Evolutionary conservation across 2,113 vertebrate species (phyloP).

Genomic region (Halichoerus grypus): DNA sequence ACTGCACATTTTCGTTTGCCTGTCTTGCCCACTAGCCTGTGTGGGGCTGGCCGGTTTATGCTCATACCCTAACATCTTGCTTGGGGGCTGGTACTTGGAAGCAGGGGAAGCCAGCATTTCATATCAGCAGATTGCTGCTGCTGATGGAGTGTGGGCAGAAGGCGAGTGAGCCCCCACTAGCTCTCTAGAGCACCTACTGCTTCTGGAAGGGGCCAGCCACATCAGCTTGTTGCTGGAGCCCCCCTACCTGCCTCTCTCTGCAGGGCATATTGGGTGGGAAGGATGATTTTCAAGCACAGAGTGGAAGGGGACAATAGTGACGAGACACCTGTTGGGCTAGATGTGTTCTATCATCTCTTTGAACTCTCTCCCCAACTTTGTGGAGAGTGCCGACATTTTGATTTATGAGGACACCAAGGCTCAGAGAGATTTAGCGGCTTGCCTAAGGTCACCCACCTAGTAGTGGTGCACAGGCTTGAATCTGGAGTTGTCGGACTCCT

Average conservation of each 20-base stretch:
- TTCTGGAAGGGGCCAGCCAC: not conserved
- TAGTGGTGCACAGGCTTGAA: not conserved
- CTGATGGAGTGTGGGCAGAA: not conserved
- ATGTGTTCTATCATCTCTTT: not conserved
- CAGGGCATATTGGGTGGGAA: not conserved
- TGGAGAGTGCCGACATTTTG: not conserved
- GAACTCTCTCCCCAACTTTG: not conserved
- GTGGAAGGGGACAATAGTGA: not conserved
- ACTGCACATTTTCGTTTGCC: not conserved
- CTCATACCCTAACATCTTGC: not conserved
- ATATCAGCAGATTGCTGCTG: not conserved
- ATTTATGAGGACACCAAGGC: not conserved
- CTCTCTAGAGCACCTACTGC: not conserved
- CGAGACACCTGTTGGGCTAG: not conserved
- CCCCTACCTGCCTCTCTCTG: not conserved
- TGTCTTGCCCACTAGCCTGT: not conserved
- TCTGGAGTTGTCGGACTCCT: not conserved
- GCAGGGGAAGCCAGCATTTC: not conserved
- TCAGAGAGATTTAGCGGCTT: not conserved
- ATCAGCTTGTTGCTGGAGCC: fast-evolving
- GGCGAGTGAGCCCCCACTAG: not conserved
- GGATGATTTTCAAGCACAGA: not conserved
- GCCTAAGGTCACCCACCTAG: not conserved
- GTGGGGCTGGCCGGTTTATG: not conserved
- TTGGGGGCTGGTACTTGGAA: not conserved